Base-by-base conservation (phyloP, 1,140 invertebrate genomes). In the Geopemphigus sp. region DNA sequence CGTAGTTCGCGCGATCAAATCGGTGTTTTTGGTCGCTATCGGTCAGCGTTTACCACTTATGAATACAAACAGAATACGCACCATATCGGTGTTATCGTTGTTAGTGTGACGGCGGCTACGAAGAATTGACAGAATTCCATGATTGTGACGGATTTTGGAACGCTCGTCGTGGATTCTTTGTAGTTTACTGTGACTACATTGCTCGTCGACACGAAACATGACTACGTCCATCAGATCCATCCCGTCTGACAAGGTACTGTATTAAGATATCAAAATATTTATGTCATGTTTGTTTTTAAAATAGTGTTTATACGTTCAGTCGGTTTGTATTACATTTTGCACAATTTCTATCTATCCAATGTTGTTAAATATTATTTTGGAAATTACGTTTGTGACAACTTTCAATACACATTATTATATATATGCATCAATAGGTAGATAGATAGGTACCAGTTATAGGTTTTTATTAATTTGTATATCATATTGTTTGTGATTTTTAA, bases 221-320 rank as follows among this genome's bases (percentile, higher is more conserved):
- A 63, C 74, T 29, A 50, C 74, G 8, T 78, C 74, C n/a, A 78
- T 78, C 54, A 63, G 74, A 47, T 78, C 74, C 57, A 78, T 78
- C 19, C 74, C 74, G 10, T 50, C 57, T 47, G 74, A 78, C 57
- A 78, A 78, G 74, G 74, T 78, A 78, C 32, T 47, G 26, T 63
- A n/a, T n/a, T 19, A 10, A 24, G 32, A 5, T 39, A 39, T 39
- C n/a, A n/a, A n/a, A n/a, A n/a, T n/a, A n/a, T n/a, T n/a, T 39
- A 8, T 39, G 32, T 39, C 32, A 39, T 39, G 3, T 39, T 39
- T 39, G 32, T 22, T 47, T 68, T 26, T n/a, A 68, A n/a, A 2
- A 45, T 45, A 50, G 8, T 12, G 14, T 50, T 50, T 50, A 50
- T 6, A 50, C n/a, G n/a, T n/a, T n/a, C n/a, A n/a, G n/a, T n/a